These are phyloP conservation scores for Tipula helvola DNA, from an alignment of 2,888 invertebrate genomes.

Conservation along the genomic window DNA sequence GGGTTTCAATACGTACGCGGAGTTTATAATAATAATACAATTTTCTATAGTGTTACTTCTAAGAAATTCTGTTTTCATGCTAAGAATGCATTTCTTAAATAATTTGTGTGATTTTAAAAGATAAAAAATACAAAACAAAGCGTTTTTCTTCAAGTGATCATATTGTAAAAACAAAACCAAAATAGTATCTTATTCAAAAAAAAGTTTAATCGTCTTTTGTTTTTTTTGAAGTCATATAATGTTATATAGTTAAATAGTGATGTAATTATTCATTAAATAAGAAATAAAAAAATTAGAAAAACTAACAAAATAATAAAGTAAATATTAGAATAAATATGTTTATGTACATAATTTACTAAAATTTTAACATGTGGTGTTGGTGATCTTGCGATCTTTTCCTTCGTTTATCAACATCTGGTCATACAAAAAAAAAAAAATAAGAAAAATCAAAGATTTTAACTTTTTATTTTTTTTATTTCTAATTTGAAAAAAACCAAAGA, in stretches of 20 bases:
- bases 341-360: not conserved
- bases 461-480: not conserved
- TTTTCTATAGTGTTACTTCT: not conserved
- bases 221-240: not conserved
- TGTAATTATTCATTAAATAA: not conserved
- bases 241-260: not conserved
- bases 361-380: not conserved
- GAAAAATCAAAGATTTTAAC: not conserved
- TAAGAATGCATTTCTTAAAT: not conserved
- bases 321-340: not conserved
- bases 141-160: not conserved
- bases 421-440: not conserved
- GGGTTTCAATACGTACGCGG: not conserved
- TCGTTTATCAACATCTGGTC: not conserved
- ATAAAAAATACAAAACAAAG: not conserved
- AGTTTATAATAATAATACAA: not conserved
- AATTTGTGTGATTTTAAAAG: not conserved
- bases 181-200: not conserved
- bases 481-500: not conserved
- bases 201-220: not conserved
- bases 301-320: not conserved
- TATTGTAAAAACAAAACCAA: not conserved
- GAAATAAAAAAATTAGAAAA: not conserved
- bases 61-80: not conserved
- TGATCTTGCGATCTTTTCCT: not conserved